Conservation (phyloP, 2,888 invertebrate genomes). For the Dione vanillae region DNA sequence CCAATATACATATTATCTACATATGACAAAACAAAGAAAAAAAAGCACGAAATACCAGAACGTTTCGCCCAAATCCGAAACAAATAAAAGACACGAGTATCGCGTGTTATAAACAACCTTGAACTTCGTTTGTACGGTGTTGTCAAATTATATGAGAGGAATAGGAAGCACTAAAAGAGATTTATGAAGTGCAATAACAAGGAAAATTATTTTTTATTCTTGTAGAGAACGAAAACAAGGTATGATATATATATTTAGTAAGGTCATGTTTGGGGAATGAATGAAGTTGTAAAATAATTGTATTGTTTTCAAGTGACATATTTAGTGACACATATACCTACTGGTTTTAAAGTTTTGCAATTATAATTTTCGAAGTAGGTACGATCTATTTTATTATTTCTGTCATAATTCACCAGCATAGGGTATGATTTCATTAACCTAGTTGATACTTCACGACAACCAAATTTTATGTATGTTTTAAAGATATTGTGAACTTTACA, state of each 20-base stretch:
- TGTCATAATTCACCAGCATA: neutral
- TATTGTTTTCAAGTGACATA: no score
- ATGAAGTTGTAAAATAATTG: no score
- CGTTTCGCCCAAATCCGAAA: conserved; percentile 1
- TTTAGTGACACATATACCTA: no score
- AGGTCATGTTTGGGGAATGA: no score
- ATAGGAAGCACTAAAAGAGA: conserved; percentile 26
- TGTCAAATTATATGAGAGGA: conserved; percentile 24
- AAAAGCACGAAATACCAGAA: neutral
- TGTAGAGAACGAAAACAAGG: neutral
- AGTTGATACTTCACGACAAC: neutral
- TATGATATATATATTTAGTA: neutral
- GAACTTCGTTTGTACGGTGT: conserved; percentile 26
- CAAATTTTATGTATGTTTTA: neutral
- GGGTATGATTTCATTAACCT: neutral
- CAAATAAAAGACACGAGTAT: conserved; percentile 11
- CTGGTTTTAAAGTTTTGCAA: no score
- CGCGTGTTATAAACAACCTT: conserved; percentile 32
- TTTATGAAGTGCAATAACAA: conserved; percentile 21
- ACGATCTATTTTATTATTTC: neutral
- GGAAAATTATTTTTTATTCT: conserved; percentile 10
- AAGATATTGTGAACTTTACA: neutral
- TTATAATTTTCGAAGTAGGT: no score
- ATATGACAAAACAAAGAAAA: neutral
- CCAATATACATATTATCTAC: no score